These are phyloP conservation scores for Lethrus apterus DNA, from an alignment of 1,140 invertebrate species.

Conservation along the genomic window DNA sequence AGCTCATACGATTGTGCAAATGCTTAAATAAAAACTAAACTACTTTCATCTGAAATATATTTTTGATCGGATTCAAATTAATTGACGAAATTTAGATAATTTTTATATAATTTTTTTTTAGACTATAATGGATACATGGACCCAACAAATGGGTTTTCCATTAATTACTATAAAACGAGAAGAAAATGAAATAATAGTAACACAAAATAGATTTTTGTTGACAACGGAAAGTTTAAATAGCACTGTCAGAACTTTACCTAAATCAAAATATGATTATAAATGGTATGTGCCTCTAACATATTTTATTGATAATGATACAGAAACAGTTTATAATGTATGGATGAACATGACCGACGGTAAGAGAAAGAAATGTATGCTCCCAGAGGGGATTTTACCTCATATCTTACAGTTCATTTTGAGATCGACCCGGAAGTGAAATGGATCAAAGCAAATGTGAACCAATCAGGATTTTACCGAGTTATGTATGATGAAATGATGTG, in stretches of 20 bases:
- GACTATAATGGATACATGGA: slow-evolving; percentile 82
- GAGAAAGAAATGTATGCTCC: slow-evolving; percentile 10
- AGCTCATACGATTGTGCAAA: too few species aligned
- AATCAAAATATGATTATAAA: slow-evolving; percentile 47
- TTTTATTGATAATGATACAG: slow-evolving; percentile 50
- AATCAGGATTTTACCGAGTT: slow-evolving; percentile 80
- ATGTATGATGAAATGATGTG: slow-evolving; percentile 76
- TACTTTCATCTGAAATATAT: too few species aligned
- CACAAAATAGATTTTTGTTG: slow-evolving; percentile 52
- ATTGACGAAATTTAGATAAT: too few species aligned
- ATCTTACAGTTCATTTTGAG: slow-evolving; percentile 55
- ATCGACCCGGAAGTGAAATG: slow-evolving; percentile 57
- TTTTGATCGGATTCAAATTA: slow-evolving; percentile 25
- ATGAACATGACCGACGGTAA: slow-evolving; percentile 69
- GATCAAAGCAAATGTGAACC: slow-evolving; percentile 82
- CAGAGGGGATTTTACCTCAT: slow-evolving; percentile 22
- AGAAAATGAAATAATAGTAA: slow-evolving; percentile 51
- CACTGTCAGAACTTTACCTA: slow-evolving; percentile 28
- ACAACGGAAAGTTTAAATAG: slow-evolving; percentile 39
- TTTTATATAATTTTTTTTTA: too few species aligned
- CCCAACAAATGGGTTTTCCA: slow-evolving; percentile 73
- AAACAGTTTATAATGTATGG: slow-evolving; percentile 50
- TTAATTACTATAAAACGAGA: slow-evolving; percentile 56
- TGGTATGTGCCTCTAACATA: slow-evolving; percentile 76
- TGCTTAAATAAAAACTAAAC: too few species aligned